Conservation (phyloP, 2,797 vertebrate genomes). For the Aphelocoma californica region DNA sequence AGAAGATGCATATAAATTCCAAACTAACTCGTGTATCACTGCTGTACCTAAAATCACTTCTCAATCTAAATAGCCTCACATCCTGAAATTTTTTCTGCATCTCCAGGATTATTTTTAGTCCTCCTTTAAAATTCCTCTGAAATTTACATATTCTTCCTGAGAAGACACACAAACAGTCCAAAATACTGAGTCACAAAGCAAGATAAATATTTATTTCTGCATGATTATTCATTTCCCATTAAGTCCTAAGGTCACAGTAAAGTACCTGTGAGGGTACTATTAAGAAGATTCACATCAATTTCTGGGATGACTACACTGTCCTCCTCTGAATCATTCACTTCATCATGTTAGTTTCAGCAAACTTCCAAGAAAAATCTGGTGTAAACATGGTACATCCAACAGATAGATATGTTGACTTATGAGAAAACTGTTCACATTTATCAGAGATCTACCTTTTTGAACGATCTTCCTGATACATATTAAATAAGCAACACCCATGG, state of each 20-base stretch:
- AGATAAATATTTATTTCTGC: background rate
- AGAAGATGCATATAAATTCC: background rate
- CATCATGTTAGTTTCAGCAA: background rate
- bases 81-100: background rate
- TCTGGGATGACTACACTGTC: background rate
- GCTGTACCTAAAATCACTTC: background rate
- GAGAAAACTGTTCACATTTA: background rate
- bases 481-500: background rate
- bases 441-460: background rate
- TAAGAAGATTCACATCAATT: background rate
- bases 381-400: background rate
- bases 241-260: background rate
- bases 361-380: background rate
- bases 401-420: background rate
- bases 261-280: background rate
- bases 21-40: background rate
- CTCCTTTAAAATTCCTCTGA: background rate
- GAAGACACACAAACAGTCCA: background rate
- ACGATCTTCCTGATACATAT: background rate
- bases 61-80: background rate
- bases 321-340: background rate
- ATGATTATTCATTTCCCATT: background rate
- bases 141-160: background rate
- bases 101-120: background rate
- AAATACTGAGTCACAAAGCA: background rate